Percentiles rank a stretch among this genome's conserved stretches.
Conservation (phyloP, 2,888 invertebrate species). For the Lypha dubia region DNA sequence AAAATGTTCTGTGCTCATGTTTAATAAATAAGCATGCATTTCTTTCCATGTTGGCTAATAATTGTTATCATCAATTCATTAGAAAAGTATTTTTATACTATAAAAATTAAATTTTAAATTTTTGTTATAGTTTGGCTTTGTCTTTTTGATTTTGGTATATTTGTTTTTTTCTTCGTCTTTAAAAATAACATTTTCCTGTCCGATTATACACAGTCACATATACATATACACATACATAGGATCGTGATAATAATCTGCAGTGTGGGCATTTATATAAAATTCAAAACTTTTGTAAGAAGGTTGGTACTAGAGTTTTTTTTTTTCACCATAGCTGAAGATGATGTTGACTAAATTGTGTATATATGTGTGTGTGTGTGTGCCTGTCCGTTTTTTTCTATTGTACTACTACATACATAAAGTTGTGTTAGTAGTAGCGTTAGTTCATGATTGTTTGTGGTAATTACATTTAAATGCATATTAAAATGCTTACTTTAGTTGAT, state of each 20-base stretch:
- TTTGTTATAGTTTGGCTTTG: not conserved
- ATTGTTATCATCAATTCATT: not conserved
- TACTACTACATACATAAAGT: not conserved
- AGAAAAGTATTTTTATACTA: not conserved
- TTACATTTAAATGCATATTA: slow-evolving; percentile 79
- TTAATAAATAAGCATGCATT: not conserved
- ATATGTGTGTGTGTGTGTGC: too few relatives aligned
- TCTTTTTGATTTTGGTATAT: too few relatives aligned
- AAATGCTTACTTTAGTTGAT: slow-evolving; percentile 71
- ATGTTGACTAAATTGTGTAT: not conserved
- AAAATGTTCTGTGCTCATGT: too few relatives aligned
- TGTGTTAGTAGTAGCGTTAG: slow-evolving; percentile 11
- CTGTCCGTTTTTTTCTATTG: not conserved
- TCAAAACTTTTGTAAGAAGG: too few relatives aligned
- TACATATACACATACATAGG: not conserved
- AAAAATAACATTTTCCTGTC: too few relatives aligned
- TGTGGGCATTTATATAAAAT: too few relatives aligned
- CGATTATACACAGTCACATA: too few relatives aligned
- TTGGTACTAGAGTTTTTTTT: not conserved
- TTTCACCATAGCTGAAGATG: not conserved
- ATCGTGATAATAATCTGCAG: not conserved
- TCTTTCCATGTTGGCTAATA: not conserved
- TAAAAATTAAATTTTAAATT: not conserved
- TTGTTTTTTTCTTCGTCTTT: not conserved
- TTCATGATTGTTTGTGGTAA: slow-evolving; percentile 73